A percentile compares a stretch with the other conserved stretches of the same genome.
Evolutionary conservation across 2,888 invertebrate species (phyloP).

Genomic region (Drosophila nr. fundita): DNA sequence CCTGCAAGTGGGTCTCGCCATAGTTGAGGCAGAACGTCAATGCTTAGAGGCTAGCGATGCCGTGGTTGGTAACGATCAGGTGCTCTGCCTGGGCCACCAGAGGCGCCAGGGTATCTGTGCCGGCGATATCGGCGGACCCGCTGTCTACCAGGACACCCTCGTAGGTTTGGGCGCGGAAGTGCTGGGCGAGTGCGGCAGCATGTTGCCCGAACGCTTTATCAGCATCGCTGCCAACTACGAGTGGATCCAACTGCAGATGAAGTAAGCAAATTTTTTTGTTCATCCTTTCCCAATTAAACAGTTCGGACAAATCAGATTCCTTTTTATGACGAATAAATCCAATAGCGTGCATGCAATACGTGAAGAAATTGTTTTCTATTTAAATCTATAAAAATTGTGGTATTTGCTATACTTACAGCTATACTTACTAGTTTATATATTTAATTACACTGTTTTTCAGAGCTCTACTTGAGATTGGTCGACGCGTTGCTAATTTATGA

Average conservation of each 20-base stretch:
- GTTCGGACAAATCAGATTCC: background rate
- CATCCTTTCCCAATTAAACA: conserved; percentile 4
- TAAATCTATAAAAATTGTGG: background rate
- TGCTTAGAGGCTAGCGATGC: conserved; percentile 38
- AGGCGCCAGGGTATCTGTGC: conserved; percentile 78
- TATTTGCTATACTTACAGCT: too few species aligned
- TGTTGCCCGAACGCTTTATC: conserved; percentile 76
- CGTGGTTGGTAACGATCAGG: conserved; percentile 46
- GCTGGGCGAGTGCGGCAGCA: conserved; percentile 73
- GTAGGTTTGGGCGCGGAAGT: conserved; percentile 78
- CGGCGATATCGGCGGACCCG: conserved; percentile 83
- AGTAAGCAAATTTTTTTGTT: conserved; percentile 35
- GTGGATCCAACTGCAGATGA: conserved; percentile 70
- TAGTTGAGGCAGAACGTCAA: conserved; percentile 40
- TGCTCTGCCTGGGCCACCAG: conserved; percentile 77
- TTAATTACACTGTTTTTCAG: background rate
- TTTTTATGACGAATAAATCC: background rate
- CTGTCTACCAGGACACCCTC: conserved; percentile 65
- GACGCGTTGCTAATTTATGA: background rate
- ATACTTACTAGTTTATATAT: background rate
- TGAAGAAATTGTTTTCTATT: background rate
- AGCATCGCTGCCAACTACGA: conserved; percentile 65
- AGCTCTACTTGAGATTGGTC: conserved; percentile 5
- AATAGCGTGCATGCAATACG: background rate
- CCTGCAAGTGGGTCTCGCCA: conserved; percentile 60